A percentile compares a stretch with the other conserved stretches of the same genome.
Conservation (phyloP, 2,888 invertebrate species). For the Odontomyia ornata region DNA sequence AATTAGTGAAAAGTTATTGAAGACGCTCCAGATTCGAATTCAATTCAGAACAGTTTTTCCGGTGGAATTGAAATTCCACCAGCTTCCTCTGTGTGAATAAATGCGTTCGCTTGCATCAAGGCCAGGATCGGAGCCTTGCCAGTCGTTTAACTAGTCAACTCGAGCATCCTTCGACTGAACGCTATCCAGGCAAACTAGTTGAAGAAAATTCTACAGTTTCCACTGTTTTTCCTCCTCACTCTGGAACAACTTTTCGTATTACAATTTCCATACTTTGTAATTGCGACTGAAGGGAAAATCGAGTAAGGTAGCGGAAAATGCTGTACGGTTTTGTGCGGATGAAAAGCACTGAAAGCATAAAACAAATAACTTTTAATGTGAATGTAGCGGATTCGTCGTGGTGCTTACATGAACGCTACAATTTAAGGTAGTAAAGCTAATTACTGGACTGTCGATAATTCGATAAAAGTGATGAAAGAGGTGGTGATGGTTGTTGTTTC, state of each 20-base stretch:
- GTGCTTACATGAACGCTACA: neutral
- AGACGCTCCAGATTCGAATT: too few species aligned
- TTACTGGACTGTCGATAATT: constrained; percentile 11
- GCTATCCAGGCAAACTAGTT: neutral
- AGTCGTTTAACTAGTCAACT: neutral
- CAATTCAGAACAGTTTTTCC: too few species aligned
- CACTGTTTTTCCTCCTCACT: neutral
- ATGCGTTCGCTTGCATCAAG: neutral
- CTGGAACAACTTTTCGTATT: constrained; percentile 14
- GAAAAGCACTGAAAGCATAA: neutral
- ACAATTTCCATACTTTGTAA: constrained; percentile 29
- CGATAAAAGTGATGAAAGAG: constrained; percentile 8
- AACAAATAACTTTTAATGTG: neutral
- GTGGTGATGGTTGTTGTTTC: neutral
- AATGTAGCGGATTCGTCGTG: neutral
- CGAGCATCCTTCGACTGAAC: neutral
- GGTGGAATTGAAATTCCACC: too few species aligned
- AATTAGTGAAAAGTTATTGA: too few species aligned
- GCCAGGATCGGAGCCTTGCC: neutral
- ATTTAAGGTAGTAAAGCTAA: constrained; percentile 27
- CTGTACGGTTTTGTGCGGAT: neutral
- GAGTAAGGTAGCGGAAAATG: constrained; percentile 24
- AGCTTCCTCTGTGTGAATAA: too few species aligned
- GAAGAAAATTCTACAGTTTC: constrained; percentile 10
- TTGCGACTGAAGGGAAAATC: neutral